phyloP scores from a whole-genome alignment of 2,888 invertebrate genomes.

The Caenorhabditis panamensis region DNA sequence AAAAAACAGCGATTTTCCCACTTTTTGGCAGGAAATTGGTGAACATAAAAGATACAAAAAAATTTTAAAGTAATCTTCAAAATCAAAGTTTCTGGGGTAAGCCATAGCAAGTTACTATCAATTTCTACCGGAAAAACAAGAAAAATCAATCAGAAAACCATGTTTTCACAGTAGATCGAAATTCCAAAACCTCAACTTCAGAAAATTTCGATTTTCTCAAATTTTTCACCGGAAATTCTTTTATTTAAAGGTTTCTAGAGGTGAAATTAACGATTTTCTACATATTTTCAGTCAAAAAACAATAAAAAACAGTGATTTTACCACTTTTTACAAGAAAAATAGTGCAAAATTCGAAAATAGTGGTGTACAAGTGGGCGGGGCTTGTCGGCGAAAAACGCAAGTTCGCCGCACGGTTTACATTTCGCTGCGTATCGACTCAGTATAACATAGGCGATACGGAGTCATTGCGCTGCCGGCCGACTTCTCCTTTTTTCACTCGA shows the following conservation, averaged over 20 bases:
- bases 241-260: too few species aligned
- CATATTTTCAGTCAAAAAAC: neutral
- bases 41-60: too few species aligned
- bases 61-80: too few species aligned
- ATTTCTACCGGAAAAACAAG: too few species aligned
- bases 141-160: too few species aligned
- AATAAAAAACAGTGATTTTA: conserved; percentile 16
- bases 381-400: conserved; percentile 1
- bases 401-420: conserved; percentile 25
- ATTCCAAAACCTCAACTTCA: neutral
- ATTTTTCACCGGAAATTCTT: too few species aligned
- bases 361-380: conserved; percentile 23
- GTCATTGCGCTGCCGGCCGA: neutral
- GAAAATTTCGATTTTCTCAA: too few species aligned
- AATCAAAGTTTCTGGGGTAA: too few species aligned
- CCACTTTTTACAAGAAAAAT: neutral
- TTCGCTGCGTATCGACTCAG: conserved; percentile 56
- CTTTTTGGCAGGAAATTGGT: too few species aligned
- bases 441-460: conserved; percentile 55
- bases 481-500: conserved; percentile 1
- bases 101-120: too few species aligned
- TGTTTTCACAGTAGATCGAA: too few species aligned
- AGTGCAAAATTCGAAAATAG: conserved; percentile 23
- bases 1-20: too few species aligned
- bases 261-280: neutral